Percentiles rank a stretch among this genome's conserved stretches.
Evolutionary conservation across 92 coral and sea anemone genomes (phyloP).

Genomic region (Paragorgia papillata): DNA sequence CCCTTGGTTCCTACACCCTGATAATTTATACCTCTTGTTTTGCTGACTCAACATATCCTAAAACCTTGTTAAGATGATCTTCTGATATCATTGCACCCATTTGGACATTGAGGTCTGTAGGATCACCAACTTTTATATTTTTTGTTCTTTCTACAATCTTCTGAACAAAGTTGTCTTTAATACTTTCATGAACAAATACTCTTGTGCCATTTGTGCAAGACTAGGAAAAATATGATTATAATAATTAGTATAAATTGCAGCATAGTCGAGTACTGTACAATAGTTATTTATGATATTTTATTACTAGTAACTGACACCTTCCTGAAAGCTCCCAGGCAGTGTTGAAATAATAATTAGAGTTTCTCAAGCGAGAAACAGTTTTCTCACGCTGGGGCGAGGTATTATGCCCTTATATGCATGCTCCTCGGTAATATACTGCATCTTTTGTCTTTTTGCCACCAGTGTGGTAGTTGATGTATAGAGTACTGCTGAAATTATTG

Average conservation of each 20-base stretch:
- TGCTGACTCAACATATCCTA: constrained; percentile 78
- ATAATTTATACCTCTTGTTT: constrained; percentile 82
- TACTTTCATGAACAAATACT: constrained; percentile 86
- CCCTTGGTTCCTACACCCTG: no score
- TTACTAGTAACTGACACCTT: no score
- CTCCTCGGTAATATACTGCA: not conserved
- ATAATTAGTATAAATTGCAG: no score
- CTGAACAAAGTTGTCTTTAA: constrained; percentile 72
- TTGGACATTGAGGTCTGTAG: constrained; percentile 82
- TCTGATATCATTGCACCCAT: constrained; percentile 91
- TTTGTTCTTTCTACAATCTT: constrained; percentile 80
- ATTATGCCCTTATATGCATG: not conserved
- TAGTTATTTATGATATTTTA: no score
- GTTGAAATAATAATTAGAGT: no score
- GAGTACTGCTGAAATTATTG: no score
- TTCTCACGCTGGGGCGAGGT: no score
- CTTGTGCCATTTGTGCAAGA: constrained; percentile 96
- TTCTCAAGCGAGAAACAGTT: no score
- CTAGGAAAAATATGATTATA: constrained; percentile 33
- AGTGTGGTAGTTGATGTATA: no score
- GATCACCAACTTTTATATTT: constrained; percentile 88
- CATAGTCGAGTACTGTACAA: no score
- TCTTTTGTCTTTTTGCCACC: no score
- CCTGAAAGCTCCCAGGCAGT: no score
- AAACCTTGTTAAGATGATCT: constrained; percentile 78